A percentile compares a stretch with the other conserved stretches of the same genome.
Evolutionary conservation across 2,797 vertebrate species (phyloP).

Genomic region (Lacerta bilineata): DNA sequence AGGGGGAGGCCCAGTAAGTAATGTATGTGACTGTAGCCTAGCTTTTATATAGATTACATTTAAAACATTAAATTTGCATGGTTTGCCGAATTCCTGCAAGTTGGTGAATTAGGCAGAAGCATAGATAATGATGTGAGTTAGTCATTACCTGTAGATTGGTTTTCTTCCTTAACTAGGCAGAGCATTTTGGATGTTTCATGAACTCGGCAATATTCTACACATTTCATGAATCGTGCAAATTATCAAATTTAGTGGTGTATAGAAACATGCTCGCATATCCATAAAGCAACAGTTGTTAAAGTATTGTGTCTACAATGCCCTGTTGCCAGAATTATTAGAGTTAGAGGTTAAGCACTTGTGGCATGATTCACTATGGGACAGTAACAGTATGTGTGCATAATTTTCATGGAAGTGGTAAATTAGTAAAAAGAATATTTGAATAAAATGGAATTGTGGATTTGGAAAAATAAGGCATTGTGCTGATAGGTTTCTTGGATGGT

Average conservation of each 20-base stretch:
- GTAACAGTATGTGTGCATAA: slow-evolving; percentile 49
- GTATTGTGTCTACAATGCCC: neutral
- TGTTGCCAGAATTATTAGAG: slow-evolving; percentile 30
- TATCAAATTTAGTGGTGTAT: neutral
- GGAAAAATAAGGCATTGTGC: neutral
- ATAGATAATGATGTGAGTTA: neutral
- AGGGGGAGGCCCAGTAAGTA: no score
- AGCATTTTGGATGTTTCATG: neutral
- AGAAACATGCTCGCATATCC: neutral
- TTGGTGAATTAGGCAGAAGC: neutral
- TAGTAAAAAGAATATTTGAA: slow-evolving; percentile 34
- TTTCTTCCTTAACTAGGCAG: neutral
- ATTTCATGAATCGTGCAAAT: neutral
- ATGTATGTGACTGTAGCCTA: no score
- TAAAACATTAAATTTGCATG: no score
- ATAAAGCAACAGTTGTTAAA: slow-evolving; percentile 22
- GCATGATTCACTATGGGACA: slow-evolving; percentile 34
- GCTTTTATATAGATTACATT: no score
- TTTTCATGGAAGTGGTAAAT: slow-evolving; percentile 50
- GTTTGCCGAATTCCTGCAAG: neutral
- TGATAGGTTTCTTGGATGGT: slow-evolving; percentile 51
- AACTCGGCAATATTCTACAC: neutral
- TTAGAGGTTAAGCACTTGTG: slow-evolving; percentile 14
- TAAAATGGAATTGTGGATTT: slow-evolving; percentile 39
- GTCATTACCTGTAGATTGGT: neutral